These are phyloP conservation scores for Sitobion miscanthi DNA, from an alignment of 1,140 invertebrate genomes.

Conservation along the genomic window DNA sequence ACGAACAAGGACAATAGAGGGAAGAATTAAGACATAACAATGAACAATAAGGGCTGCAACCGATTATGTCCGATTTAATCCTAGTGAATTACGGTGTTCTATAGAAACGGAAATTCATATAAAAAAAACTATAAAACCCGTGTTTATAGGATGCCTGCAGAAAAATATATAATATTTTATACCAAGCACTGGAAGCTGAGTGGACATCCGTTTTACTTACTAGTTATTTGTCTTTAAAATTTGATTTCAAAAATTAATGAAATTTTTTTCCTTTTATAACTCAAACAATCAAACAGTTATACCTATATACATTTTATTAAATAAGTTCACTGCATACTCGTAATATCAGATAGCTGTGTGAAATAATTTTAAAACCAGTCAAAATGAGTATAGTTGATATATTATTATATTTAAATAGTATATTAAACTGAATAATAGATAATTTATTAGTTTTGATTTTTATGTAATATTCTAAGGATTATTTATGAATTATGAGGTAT, in stretches of 20 bases:
- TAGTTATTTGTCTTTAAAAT: not conserved
- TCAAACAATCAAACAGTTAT: not conserved
- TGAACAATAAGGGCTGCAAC: not conserved
- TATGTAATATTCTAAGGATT: not conserved
- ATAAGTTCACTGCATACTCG: not conserved
- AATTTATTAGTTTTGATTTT: not conserved
- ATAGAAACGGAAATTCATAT: not conserved
- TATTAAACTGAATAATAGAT: no score
- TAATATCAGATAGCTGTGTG: not conserved
- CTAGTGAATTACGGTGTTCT: not conserved
- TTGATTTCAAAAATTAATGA: not conserved
- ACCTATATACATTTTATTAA: not conserved
- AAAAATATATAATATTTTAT: not conserved
- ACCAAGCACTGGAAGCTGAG: not conserved
- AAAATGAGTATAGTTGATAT: not conserved
- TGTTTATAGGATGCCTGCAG: not conserved
- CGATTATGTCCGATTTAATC: constrained; percentile 8
- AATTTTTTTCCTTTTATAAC: not conserved
- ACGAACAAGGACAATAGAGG: not conserved
- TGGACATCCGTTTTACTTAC: not conserved
- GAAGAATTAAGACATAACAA: not conserved
- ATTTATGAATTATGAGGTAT: not conserved
- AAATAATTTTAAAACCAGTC: not conserved
- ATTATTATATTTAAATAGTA: no score
- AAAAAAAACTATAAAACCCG: not conserved